Evolutionary conservation across 1,140 invertebrate species (phyloP), one percentile per base, ranked within the genome.

Genomic region (Varroa destructor): DNA sequence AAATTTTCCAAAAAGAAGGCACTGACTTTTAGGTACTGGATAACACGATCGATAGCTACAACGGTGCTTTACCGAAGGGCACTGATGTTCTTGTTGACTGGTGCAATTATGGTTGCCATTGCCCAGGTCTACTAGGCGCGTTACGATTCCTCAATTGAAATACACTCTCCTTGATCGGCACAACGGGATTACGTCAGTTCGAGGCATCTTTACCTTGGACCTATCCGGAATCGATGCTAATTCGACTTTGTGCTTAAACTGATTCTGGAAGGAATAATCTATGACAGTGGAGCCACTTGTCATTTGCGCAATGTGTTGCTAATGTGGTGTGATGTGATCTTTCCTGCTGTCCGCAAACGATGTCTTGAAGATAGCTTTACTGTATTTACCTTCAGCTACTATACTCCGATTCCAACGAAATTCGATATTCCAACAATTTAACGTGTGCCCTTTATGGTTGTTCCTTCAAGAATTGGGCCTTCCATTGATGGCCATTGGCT

Each of bases 241-340:
- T 67, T 67, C 61, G 61, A 37, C 40, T 67, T 67, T 8, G 61
- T 67, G 8, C 40, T 67, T 46, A 37, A 37, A 14, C 61, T 37
- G 10, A 67, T 67, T 12, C 12, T 67, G 12, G 61, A 37, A 40
- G 61, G 61, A 40, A 67, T 67, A 37, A 67, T 67, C 12, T 67
- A 25, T 37, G 46, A 46, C 14, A 10, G 40, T 10, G 61, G 61
- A 67, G 14, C 61, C 61, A 37, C 40, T 67, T 40, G 40, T 67
- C 37, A 46, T 37, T 14, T 40, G 40, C 8, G 61, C 40, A 5
- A 37, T 40, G 2, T 67, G 40, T 40, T 67, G 10, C 14, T 67
- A 12, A 37, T 67, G 12, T 67, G 61, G 12, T 67, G 40, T 46
- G 2, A 14, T 14, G 46, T 46, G 10, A 2, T 67, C 12, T 43